These are phyloP conservation scores for Hypsopygia costalis DNA, from an alignment of 2,888 invertebrate genomes.

Conservation along the genomic window DNA sequence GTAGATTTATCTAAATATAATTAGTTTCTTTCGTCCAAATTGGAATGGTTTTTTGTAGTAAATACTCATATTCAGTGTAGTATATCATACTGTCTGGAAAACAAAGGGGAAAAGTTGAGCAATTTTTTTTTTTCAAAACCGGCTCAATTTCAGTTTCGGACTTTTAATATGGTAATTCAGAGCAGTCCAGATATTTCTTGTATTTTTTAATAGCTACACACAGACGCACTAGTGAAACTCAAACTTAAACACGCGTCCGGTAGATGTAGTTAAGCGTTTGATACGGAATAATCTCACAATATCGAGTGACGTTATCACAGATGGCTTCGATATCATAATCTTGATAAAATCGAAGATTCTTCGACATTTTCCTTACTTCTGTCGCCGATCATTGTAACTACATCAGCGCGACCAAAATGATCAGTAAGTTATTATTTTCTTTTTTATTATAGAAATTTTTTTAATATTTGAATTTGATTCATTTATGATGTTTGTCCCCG, in stretches of 20 bases:
- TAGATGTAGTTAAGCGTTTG: conserved; percentile 41
- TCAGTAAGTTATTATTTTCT: conserved; percentile 46
- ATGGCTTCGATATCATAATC: conserved; percentile 42
- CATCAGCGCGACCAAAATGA: conserved; percentile 55
- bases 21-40: no score
- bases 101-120: no score
- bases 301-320: conserved; percentile 47
- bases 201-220: neutral
- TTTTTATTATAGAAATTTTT: conserved; percentile 6
- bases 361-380: conserved; percentile 43
- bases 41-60: no score
- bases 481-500: no score
- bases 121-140: no score
- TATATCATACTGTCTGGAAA: no score
- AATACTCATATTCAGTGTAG: no score
- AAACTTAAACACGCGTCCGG: conserved; percentile 18
- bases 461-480: no score
- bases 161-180: no score
- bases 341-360: conserved; percentile 66
- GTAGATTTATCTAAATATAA: no score
- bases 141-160: no score
- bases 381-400: conserved; percentile 36
- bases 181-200: no score
- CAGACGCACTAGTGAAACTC: conserved; percentile 15
- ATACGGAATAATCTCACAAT: conserved; percentile 38